Evolutionary conservation across 1,140 invertebrate genomes (phyloP), one percentile per base, ranked within the genome.

Genomic region (Antheraea mylitta): DNA sequence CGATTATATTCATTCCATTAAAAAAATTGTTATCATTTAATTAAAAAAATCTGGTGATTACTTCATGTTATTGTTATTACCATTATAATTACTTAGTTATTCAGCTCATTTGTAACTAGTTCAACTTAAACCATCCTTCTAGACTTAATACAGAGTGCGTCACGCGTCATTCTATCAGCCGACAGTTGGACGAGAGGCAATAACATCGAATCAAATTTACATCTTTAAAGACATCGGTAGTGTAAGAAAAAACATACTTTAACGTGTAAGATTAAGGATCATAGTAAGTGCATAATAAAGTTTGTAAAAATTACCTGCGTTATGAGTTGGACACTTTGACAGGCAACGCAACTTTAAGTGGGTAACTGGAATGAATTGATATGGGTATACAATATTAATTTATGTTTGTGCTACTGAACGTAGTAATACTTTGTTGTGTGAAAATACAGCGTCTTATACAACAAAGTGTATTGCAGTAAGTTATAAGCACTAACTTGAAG

Each of bases 281-380:
- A 3, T 30, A 36, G 16, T 16, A 53, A 53, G 16, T 16, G 45
- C 16, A 2, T 6, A 13, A n/a, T 53, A 53, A 53, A 53, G 45
- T 68, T 77, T 74, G 73, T 68, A 13, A 22, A 61, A 67, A 67
- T 65, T 83, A 83, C 80, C 81, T 85, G 79, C 73, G 79, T 83
- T 76, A 78, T 78, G 66, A 87, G 85, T 89, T 86, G 76, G 87
- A 89, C 87, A 89, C 77, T 87, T 89, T 87, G 85, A 89, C 87
- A 69, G 77, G 71, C 48, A 38, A 64, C 71, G 72, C 74, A 69
- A 73, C 70, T 74, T 72, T 74, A 78, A 76, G 73, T 83, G 68
- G 75, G 75, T 22, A 78, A 79, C 68, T 76, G 62, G 75, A 67
- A 66, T 75, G 66, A 70, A 66, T 66, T 78, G 77, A 81, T 74